Percentiles rank a stretch among this genome's conserved stretches.
Evolutionary conservation across 1,140 invertebrate genomes (phyloP).

Genomic region (Acromyrmex echinatior): DNA sequence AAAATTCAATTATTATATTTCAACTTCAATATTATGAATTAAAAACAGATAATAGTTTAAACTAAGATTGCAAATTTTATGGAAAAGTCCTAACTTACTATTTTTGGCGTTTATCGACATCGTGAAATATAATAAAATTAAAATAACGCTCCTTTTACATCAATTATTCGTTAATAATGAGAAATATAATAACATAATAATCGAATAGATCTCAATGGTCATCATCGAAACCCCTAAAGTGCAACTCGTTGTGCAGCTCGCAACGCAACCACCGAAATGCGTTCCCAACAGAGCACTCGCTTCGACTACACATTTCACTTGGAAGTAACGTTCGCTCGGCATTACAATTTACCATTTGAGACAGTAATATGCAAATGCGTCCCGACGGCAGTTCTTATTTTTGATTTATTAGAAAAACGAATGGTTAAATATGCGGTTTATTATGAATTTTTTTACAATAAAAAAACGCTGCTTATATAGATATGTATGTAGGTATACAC

Average conservation of each 20-base stretch:
- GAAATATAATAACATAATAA: slow-evolving; percentile 56
- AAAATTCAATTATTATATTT: slow-evolving; percentile 31
- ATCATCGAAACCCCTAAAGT: slow-evolving; percentile 50
- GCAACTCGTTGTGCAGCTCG: slow-evolving; percentile 23
- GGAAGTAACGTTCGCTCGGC: slow-evolving; percentile 49
- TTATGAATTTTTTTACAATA: slow-evolving; percentile 2
- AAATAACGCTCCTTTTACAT: neutral
- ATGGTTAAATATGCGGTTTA: slow-evolving; percentile 30
- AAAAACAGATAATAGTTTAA: neutral
- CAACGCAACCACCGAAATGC: slow-evolving; percentile 32
- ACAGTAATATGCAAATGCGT: slow-evolving; percentile 60
- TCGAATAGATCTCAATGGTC: slow-evolving; percentile 42
- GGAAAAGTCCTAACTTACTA: neutral
- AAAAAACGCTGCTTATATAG: neutral
- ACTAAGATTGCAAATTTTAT: neutral
- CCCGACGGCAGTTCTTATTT: slow-evolving; percentile 15
- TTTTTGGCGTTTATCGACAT: neutral
- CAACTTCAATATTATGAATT: neutral
- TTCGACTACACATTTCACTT: slow-evolving; percentile 4
- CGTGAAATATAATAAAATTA: neutral
- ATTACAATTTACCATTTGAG: slow-evolving; percentile 57
- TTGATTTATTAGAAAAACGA: slow-evolving; percentile 14
- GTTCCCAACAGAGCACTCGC: slow-evolving; percentile 50
- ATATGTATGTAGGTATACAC: too few species aligned
- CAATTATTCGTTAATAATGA: slow-evolving; percentile 8